These are phyloP conservation scores for Drosophila sechellia DNA, from an alignment of 1,140 invertebrate genomes.

Conservation along the genomic window DNA sequence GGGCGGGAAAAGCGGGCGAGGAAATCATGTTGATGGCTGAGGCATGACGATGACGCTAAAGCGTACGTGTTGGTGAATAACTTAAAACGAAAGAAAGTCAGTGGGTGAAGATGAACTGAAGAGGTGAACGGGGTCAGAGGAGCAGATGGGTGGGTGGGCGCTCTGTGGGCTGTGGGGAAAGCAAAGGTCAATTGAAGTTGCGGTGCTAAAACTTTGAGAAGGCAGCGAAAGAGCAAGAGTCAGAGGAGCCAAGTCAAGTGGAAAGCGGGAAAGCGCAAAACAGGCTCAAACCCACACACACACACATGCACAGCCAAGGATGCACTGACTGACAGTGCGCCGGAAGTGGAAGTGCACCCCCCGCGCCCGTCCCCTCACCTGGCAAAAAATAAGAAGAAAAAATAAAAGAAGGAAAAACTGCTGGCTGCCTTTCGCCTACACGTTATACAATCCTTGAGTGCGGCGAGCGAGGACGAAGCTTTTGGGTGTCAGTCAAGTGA, in stretches of 20 bases:
- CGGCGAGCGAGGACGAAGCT: constrained; percentile 58
- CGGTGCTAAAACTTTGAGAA: constrained; percentile 42
- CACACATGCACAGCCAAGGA: constrained; percentile 17
- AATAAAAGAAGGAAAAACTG: constrained; percentile 44
- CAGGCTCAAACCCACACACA: constrained; percentile 46
- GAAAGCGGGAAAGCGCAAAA: constrained; percentile 78
- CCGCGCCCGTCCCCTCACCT: constrained; percentile 23
- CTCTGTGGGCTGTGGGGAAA: constrained; percentile 21
- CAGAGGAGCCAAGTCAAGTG: constrained; percentile 73
- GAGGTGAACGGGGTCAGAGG: neutral
- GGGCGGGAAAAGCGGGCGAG: neutral
- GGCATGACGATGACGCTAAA: constrained; percentile 60
- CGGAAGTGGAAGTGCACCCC: constrained; percentile 52
- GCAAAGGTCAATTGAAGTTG: constrained; percentile 83
- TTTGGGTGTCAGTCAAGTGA: constrained; percentile 82
- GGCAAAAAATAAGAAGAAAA: constrained; percentile 26
- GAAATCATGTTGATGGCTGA: constrained; percentile 38
- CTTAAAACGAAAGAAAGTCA: constrained; percentile 61
- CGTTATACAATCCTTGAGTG: constrained; percentile 82
- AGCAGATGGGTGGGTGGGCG: constrained; percentile 4
- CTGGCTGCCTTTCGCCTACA: constrained; percentile 53
- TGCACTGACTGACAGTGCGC: constrained; percentile 46
- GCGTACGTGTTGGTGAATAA: constrained; percentile 76
- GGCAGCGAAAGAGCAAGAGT: constrained; percentile 59
- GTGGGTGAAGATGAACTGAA: constrained; percentile 46